phyloP scores from a whole-genome alignment of 1,140 invertebrate genomes.

The Hetaerina americana region DNA sequence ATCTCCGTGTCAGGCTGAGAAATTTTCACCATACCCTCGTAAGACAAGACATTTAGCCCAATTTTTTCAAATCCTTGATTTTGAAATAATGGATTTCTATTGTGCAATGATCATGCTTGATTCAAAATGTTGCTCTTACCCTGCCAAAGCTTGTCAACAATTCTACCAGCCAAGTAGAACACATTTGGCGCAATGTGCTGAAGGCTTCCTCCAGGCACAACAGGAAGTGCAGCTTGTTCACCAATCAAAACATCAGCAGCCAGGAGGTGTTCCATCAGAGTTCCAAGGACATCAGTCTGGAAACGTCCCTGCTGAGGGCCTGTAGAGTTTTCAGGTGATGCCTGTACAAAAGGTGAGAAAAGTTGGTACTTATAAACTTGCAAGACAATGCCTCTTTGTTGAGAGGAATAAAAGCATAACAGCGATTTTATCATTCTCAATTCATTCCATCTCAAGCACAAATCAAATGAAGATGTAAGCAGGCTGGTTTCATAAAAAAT shows the following conservation, averaged over 20 bases:
- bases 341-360: slow-evolving; percentile 28
- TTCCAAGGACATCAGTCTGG: slow-evolving; percentile 84
- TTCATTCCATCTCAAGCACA: no score
- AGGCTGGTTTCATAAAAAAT: no score
- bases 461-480: no score
- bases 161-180: slow-evolving; percentile 79
- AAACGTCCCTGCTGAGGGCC: slow-evolving; percentile 70
- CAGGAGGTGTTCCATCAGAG: slow-evolving; percentile 86
- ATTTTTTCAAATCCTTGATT: neutral
- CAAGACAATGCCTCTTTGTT: no score
- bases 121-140: slow-evolving; percentile 33
- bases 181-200: slow-evolving; percentile 80
- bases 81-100: neutral
- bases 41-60: slow-evolving; percentile 7
- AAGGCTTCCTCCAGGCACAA: slow-evolving; percentile 59
- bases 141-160: slow-evolving; percentile 97
- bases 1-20: no score
- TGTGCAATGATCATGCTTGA: slow-evolving; percentile 2
- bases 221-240: slow-evolving; percentile 63
- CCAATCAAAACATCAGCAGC: slow-evolving; percentile 79
- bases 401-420: no score
- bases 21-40: no score
- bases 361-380: neutral
- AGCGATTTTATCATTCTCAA: no score
- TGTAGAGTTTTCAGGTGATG: slow-evolving; percentile 66